These are phyloP conservation scores for Oscheius sp. DNA, from an alignment of 2,888 invertebrate species.

Conservation along the genomic window DNA sequence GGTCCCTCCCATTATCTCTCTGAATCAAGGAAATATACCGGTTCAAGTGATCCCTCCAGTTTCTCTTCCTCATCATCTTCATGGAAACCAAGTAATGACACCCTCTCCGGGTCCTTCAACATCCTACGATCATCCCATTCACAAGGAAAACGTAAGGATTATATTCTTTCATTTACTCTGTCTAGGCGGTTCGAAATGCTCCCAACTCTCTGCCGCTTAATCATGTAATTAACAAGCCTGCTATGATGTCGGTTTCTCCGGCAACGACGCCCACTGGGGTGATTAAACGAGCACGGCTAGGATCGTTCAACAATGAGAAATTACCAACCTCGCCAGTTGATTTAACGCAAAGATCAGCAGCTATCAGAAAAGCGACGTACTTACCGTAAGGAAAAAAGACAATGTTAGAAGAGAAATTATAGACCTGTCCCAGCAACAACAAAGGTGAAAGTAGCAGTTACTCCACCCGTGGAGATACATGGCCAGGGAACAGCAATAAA, in stretches of 20 bases:
- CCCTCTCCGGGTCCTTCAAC: background rate
- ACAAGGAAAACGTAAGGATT: conserved; percentile 19
- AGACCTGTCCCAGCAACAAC: background rate
- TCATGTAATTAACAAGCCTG: background rate
- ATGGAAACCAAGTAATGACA: too few relatives aligned
- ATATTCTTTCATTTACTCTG: background rate
- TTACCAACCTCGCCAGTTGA: background rate
- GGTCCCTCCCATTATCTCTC: background rate
- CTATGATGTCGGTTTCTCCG: background rate
- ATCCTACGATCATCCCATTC: conserved; percentile 4
- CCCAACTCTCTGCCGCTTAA: background rate
- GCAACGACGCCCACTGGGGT: background rate
- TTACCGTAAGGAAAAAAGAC: background rate
- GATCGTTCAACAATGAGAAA: background rate
- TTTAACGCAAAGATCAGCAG: background rate
- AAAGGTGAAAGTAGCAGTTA: conserved; percentile 10
- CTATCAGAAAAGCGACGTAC: background rate
- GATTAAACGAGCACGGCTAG: conserved; percentile 13
- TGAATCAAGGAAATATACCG: background rate
- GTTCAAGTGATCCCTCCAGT: background rate
- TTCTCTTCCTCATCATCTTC: background rate
- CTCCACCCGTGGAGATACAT: conserved; percentile 1
- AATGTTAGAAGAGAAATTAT: background rate
- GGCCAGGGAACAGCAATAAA: background rate
- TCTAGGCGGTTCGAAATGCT: background rate